Percentiles rank a stretch among this genome's conserved stretches.
Evolutionary conservation across 2,113 vertebrate species (phyloP).

Genomic region (Percina caprodes): DNA sequence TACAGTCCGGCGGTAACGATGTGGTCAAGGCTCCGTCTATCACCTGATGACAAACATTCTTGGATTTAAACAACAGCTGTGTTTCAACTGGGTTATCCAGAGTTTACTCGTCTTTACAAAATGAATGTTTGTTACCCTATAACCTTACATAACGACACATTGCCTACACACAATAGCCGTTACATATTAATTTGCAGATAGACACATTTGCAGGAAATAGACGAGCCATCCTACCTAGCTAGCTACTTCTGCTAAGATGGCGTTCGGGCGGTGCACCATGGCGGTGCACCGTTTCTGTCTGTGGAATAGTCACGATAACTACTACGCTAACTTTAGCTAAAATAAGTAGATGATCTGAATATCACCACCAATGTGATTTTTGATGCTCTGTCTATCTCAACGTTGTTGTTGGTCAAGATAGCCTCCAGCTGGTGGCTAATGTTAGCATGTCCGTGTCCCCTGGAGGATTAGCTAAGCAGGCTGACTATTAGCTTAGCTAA

Average conservation of each 20-base stretch:
- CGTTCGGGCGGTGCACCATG: conserved; percentile 50
- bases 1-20: conserved; percentile 24
- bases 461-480: conserved; percentile 24
- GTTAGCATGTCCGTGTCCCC: not conserved
- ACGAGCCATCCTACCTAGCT: conserved; percentile 20
- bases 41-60: conserved; percentile 35
- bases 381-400: rapidly evolving
- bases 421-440: not conserved
- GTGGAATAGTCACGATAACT: conserved; percentile 47
- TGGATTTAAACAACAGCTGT: not conserved
- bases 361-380: not conserved
- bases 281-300: conserved; percentile 28
- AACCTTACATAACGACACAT: rapidly evolving
- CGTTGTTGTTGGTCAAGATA: not conserved
- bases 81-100: rapidly evolving
- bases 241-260: conserved; percentile 70
- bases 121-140: rapidly evolving
- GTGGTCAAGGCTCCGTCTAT: conserved; percentile 67
- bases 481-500: conserved; percentile 26
- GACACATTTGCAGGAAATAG: conserved; percentile 43
- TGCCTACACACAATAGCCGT: rapidly evolving
- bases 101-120: rapidly evolving
- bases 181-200: not conserved
- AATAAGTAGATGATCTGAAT: not conserved
- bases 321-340: not conserved